Base-by-base conservation (phyloP, 1,140 invertebrate genomes). In the Spodoptera litura region DNA sequence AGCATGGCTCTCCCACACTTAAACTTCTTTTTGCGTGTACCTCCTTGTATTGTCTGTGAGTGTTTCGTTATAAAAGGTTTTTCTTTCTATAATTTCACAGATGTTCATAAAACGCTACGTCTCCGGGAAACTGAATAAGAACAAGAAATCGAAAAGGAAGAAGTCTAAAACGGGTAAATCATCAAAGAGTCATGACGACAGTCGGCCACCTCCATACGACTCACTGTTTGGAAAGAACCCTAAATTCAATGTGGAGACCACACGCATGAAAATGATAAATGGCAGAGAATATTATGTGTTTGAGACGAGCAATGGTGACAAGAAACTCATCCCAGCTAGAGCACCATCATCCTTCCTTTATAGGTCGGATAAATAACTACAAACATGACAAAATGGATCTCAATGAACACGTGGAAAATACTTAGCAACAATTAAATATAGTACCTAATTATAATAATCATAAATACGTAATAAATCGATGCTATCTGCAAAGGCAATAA, bases 341-440 rank as follows among this genome's bases (percentile, higher is more conserved):
- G 96, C 96, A 6, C 96, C 97, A 0, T 97, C 97, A 4, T 96
- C 97, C 25, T 95, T 97, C 59, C 88, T 97, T 0, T 97, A 97
- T 93, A 96, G 80, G 66, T 88, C 62, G 1, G 62, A 56, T 12
- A 68, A 77, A 58, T 77, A 77, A 71, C 13, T 49, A 77, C 49
- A 68, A 77, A 71, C 13, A 15, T 38, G 31, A 8, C 3, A 59
- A 9, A 9, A 27, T 27, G 9, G 4, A 31, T 2, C 31, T 25
- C 25, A 25, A 59, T 59, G 58, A 6, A 38, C 61, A 44, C 31
- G 38, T 64, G 61, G 61, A 59, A 64, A 64, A 64, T 64, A 64
- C 31, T 38, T 38, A 25, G 56, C 4, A 20, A 59, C n/a, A 8
- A 15, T 59, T 59, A 31, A 15, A 11, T 59, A 27, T n/a, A 55